phyloP scores from a whole-genome alignment of 2,113 vertebrate species.

The Halcyon malimbica region DNA sequence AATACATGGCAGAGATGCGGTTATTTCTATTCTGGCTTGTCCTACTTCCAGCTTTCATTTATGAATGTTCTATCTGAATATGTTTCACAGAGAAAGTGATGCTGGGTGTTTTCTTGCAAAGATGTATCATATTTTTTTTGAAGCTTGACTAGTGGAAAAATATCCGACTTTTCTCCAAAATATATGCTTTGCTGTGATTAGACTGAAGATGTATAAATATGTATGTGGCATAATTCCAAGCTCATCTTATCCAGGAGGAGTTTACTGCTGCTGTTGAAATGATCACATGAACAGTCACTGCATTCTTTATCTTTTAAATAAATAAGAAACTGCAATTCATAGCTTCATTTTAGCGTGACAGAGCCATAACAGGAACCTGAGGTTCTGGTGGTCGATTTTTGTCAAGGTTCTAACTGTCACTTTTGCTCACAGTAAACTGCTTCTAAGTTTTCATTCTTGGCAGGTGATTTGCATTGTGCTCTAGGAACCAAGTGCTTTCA shows the following conservation, averaged over 20 bases:
- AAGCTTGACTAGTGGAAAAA: constrained; percentile 19
- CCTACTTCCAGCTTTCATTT: constrained; percentile 54
- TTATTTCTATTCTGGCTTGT: constrained; percentile 52
- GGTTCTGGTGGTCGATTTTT: neutral
- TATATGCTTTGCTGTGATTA: neutral
- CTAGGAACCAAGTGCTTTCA: neutral
- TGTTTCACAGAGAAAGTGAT: constrained; percentile 25
- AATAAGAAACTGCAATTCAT: neutral
- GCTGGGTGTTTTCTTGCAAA: constrained; percentile 23
- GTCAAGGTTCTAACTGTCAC: neutral
- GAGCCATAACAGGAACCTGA: neutral
- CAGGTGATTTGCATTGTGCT: neutral
- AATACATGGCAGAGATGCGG: constrained; percentile 22
- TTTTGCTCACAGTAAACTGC: neutral
- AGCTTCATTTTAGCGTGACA: neutral
- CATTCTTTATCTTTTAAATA: neutral
- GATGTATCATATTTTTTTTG: neutral
- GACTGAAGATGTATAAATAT: neutral
- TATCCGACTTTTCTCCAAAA: neutral
- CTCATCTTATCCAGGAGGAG: neutral
- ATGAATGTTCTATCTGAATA: constrained; percentile 18
- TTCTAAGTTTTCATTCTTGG: neutral
- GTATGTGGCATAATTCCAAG: neutral
- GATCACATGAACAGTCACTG: neutral
- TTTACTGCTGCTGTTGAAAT: neutral